phyloP scores from a whole-genome alignment of 2,797 vertebrate genomes.

The Epinephelus awoara region DNA sequence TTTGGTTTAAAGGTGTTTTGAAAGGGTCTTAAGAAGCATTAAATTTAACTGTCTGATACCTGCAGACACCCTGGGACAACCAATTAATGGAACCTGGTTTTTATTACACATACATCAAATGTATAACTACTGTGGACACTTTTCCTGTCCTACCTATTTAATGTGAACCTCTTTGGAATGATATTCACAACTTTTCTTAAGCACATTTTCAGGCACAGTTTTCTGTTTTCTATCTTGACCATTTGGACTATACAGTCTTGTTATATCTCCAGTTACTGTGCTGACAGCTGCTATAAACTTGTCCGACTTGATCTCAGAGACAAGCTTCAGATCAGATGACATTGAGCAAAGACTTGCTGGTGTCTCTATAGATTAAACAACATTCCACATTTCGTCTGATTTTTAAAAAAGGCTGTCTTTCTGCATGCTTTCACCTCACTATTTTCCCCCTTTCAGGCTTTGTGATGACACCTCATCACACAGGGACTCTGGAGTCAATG shows the following conservation, averaged over 20 bases:
- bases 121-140: no score
- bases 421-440: conserved; percentile 21
- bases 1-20: no score
- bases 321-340: neutral
- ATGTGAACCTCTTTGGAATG: neutral
- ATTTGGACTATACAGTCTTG: neutral
- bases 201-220: neutral
- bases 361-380: no score
- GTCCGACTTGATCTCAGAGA: conserved; percentile 45
- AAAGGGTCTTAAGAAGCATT: no score
- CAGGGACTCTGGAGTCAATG: conserved; percentile 43
- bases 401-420: neutral
- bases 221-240: neutral
- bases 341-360: neutral
- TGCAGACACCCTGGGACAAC: no score
- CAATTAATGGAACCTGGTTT: neutral
- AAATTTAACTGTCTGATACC: no score
- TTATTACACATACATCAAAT: neutral
- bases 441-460: conserved; percentile 25
- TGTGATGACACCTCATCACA: conserved; percentile 47
- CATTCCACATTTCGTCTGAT: neutral
- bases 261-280: neutral
- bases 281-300: conserved; percentile 28
- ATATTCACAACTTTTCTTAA: no score
- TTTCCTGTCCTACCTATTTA: neutral